These are phyloP conservation scores for Ichneumon xanthorius DNA, from an alignment of 2,888 invertebrate genomes.

Conservation along the genomic window DNA sequence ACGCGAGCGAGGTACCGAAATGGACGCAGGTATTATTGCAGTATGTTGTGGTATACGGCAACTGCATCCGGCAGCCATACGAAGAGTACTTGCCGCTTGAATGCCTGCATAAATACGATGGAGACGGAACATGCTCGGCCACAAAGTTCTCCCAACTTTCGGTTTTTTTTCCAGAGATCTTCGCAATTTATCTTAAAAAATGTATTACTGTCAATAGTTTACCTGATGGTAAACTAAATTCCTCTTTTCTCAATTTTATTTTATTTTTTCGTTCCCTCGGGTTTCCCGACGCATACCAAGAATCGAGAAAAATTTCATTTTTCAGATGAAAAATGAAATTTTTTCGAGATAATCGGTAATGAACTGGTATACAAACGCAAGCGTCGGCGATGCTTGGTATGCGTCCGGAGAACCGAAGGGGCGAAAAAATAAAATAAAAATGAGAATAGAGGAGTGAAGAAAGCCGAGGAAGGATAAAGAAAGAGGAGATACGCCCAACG, in stretches of 20 bases:
- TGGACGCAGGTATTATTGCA: slow-evolving; percentile 9
- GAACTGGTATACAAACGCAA: background rate
- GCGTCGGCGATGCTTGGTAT: slow-evolving; percentile 8
- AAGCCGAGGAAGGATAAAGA: slow-evolving; percentile 27
- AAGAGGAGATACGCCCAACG: slow-evolving; percentile 62
- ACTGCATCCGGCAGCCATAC: background rate
- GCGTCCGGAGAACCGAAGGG: background rate
- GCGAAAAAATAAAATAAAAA: slow-evolving; percentile 23
- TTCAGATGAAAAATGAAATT: background rate
- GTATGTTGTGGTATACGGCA: slow-evolving; percentile 19
- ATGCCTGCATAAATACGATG: slow-evolving; percentile 17
- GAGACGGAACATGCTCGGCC: background rate
- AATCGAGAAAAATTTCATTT: too few relatives aligned
- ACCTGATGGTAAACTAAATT: too few relatives aligned
- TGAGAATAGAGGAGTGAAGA: slow-evolving; percentile 12
- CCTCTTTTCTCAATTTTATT: too few relatives aligned
- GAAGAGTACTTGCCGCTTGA: background rate
- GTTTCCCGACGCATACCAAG: too few relatives aligned
- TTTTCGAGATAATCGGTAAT: background rate
- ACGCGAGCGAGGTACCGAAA: slow-evolving; percentile 28
- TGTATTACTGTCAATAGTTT: background rate
- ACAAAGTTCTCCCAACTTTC: background rate
- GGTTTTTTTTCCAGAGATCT: background rate
- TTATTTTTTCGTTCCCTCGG: too few relatives aligned
- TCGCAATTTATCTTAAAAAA: background rate